These are phyloP conservation scores for Drosophila prosaltans DNA, from an alignment of 1,140 invertebrate species.

Conservation along the genomic window DNA sequence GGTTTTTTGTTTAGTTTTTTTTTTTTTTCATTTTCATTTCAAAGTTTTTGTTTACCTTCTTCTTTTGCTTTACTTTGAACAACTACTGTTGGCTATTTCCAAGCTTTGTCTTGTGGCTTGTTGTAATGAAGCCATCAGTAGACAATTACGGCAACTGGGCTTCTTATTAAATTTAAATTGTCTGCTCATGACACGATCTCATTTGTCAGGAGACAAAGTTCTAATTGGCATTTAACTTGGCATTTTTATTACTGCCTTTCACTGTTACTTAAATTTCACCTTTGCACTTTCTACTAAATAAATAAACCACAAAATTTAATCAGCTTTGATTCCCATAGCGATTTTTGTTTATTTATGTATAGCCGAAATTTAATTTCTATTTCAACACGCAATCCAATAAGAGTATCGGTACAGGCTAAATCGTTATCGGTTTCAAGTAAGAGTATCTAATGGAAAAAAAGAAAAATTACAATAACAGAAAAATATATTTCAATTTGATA, in stretches of 20 bases:
- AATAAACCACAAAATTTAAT: constrained; percentile 54
- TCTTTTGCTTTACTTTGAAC: constrained; percentile 19
- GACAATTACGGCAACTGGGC: constrained; percentile 54
- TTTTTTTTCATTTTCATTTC: constrained; percentile 48
- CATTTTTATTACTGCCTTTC: constrained; percentile 30
- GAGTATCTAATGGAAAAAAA: too few relatives aligned
- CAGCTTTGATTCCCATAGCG: constrained; percentile 36
- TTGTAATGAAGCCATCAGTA: constrained; percentile 76
- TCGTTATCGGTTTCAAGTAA: too few relatives aligned
- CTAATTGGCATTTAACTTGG: neutral
- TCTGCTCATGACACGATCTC: constrained; percentile 27
- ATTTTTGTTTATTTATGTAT: constrained; percentile 13
- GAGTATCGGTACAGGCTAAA: neutral
- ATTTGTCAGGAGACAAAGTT: constrained; percentile 22
- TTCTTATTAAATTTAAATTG: constrained; percentile 66
- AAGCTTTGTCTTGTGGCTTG: constrained; percentile 37
- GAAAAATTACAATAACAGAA: too few relatives aligned
- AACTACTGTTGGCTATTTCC: constrained; percentile 39
- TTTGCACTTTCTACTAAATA: constrained; percentile 40
- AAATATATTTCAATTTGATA: too few relatives aligned
- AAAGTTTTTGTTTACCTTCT: constrained; percentile 35
- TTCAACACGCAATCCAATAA: constrained; percentile 32
- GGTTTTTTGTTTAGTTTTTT: constrained; percentile 50
- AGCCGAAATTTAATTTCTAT: constrained; percentile 33
- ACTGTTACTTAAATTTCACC: constrained; percentile 32